Evolutionary conservation across 1,140 invertebrate species (phyloP), one percentile per base, ranked within the genome.

Genomic region (Venustaconcha ellipsiformis): DNA sequence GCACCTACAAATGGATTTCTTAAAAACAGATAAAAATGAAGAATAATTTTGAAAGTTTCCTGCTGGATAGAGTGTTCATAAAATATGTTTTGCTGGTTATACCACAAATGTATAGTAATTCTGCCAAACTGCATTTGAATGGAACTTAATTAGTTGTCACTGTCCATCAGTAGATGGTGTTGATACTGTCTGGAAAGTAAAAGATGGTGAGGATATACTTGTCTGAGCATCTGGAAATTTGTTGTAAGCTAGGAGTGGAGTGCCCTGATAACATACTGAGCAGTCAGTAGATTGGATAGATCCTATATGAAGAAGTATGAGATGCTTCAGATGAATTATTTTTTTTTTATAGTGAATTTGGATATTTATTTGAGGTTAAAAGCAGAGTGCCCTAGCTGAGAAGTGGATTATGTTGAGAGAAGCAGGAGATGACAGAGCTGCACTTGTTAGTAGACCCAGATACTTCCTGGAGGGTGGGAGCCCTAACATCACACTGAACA

Each of bases 251-350:
- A 99, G 65, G 94, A 94, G 70, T 93, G 93, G 2, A 99, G 91
- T 0, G 96, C 95, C 83, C 94, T 92, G 0, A 99, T 96, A 14
- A 98, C 98, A 90, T 98, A 99, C 88, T 99, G 98, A 6, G 97
- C 96, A 0, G 97, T 97, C 58, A 99, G 93, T 18, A 98, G 97
- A 93, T 99, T 97, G 76, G 95, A 96, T 14, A 97, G 97, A 91
- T 95, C 98, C 89, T 98, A 96, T 2, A 97, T 92, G 30, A 89
- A 99, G 90, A 99, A 99, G 89, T 96, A 99, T 2, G 97, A 94
- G 37, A 48, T 48, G 37, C 4, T 48, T 0, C 6, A 6, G 37
- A 48, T 11, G 8, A 48, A 48, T 48, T 48, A 48, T 11, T 48
- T 48, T n/a, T n/a, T n/a, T 30, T 30, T 30, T 30, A 23, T 23